Evolutionary conservation across 2,797 vertebrate species (phyloP).

Genomic region (Sebastes itinus): DNA sequence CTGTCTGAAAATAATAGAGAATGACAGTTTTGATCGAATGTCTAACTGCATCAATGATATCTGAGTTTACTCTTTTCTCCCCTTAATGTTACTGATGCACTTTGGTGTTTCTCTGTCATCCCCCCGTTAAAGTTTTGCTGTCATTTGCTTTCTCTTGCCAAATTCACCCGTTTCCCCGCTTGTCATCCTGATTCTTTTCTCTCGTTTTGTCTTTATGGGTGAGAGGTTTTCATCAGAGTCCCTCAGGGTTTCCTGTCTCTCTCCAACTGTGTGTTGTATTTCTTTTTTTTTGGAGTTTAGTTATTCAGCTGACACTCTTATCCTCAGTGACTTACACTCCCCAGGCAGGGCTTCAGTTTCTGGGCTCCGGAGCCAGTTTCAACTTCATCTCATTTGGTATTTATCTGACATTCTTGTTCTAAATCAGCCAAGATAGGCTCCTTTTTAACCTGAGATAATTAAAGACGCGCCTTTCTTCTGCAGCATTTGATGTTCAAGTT

Average conservation of each 20-base stretch:
- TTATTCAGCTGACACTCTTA: slow-evolving; percentile 37
- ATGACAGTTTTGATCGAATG: slow-evolving; percentile 25
- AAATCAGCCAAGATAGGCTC: background rate
- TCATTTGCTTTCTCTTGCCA: slow-evolving; percentile 31
- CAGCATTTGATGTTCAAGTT: background rate
- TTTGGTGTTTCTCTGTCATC: slow-evolving; percentile 40
- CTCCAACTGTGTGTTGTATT: slow-evolving; percentile 22
- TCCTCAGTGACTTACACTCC: slow-evolving; percentile 34
- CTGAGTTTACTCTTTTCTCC: slow-evolving; percentile 9
- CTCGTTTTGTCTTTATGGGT: slow-evolving; percentile 33
- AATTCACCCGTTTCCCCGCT: slow-evolving; percentile 17
- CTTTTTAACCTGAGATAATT: slow-evolving; percentile 21
- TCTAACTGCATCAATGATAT: slow-evolving; percentile 11
- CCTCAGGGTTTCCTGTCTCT: slow-evolving; percentile 53
- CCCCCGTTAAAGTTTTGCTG: slow-evolving; percentile 12
- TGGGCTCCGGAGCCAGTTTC: slow-evolving; percentile 11
- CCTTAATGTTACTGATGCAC: slow-evolving; percentile 42
- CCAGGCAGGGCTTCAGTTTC: slow-evolving; percentile 14
- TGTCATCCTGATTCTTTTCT: slow-evolving; percentile 40
- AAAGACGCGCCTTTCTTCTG: slow-evolving; percentile 9
- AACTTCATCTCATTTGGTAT: background rate
- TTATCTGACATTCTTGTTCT: slow-evolving; percentile 13
- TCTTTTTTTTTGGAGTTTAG: slow-evolving; percentile 22
- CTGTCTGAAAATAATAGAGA: slow-evolving; percentile 27
- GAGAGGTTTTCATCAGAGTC: slow-evolving; percentile 51